Base-by-base conservation (phyloP, 1,140 invertebrate genomes). In the Macrobrachium rosenbergii region DNA sequence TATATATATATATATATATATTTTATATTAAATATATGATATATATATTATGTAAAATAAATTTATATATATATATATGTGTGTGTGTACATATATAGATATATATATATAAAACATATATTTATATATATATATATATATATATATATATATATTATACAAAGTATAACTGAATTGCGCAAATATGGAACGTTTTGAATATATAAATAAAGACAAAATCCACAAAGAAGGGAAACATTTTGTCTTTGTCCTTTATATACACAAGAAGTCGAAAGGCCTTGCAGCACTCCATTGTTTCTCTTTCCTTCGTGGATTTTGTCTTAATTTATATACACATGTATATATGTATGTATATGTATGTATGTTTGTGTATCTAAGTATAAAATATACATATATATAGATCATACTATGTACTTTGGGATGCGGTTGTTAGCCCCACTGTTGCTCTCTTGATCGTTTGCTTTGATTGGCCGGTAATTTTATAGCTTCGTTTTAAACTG, bases 1-100 rank as follows among this genome's bases (percentile, higher is more conserved):
- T 69, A 69, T 69, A 69, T 69, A 69, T 69, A 69, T 69, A 69
- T 69, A 69, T 69, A 69, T 69, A 69, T 69, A 69, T n/a, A 69
- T 69, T 17, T n/a, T 69, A 69, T 69, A 69, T n/a, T n/a, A 69
- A 2, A 69, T n/a, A 69, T n/a, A 69, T n/a, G n/a, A 69, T n/a
- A 69, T n/a, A 69, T n/a, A 69, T n/a, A n/a, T n/a, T n/a, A n/a
- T n/a, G 7, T n/a, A n/a, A 2, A 2, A n/a, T n/a, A n/a, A 2
- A n/a, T n/a, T 2, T n/a, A 64, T 64, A 64, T 64, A 64, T 64
- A 64, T 64, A 64, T 12, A 64, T 64, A 64, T 64, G 12, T 64
- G 12, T 64, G 12, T 64, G 12, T 64, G 12, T 64, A 64, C 12
- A 64, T 64, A 64, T 64, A 64, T 64, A 64, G 3, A 64, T 64